Percentiles rank a stretch among this genome's conserved stretches.
Conservation (phyloP, 2,797 vertebrate species). For the Momotus momota region DNA sequence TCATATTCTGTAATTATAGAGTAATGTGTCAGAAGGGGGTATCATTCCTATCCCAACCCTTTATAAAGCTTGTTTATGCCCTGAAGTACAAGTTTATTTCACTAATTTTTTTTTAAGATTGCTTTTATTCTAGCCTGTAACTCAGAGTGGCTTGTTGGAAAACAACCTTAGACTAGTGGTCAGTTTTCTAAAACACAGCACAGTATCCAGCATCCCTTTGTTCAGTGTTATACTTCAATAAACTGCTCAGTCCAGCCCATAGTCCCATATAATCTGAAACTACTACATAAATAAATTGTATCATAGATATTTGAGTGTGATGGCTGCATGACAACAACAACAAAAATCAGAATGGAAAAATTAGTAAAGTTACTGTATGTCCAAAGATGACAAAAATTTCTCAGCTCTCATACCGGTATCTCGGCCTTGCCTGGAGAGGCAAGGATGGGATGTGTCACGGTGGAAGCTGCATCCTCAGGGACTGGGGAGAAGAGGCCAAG, state of each 20-base stretch:
- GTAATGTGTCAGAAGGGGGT: constrained; percentile 7
- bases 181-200: not conserved
- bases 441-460: not conserved
- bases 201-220: not conserved
- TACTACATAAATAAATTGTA: not conserved
- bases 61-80: not conserved
- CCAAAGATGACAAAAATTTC: not conserved
- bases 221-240: not conserved
- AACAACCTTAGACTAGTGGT: not conserved
- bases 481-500: not conserved
- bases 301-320: not conserved
- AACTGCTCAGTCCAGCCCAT: not conserved
- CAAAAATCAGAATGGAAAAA: not conserved
- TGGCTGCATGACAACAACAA: not conserved
- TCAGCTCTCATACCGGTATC: not conserved
- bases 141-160: not conserved
- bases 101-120: not conserved
- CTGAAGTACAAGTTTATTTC: constrained; percentile 3
- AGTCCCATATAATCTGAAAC: not conserved
- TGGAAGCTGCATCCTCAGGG: not conserved
- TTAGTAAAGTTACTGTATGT: not conserved
- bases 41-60: not conserved
- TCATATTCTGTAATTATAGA: not conserved
- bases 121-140: not conserved
- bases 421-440: not conserved